Percentiles rank a stretch among this genome's conserved stretches.
These are phyloP conservation scores for Philypnodon macrostomus DNA, from an alignment of 2,797 vertebrate species.

Conservation along the genomic window DNA sequence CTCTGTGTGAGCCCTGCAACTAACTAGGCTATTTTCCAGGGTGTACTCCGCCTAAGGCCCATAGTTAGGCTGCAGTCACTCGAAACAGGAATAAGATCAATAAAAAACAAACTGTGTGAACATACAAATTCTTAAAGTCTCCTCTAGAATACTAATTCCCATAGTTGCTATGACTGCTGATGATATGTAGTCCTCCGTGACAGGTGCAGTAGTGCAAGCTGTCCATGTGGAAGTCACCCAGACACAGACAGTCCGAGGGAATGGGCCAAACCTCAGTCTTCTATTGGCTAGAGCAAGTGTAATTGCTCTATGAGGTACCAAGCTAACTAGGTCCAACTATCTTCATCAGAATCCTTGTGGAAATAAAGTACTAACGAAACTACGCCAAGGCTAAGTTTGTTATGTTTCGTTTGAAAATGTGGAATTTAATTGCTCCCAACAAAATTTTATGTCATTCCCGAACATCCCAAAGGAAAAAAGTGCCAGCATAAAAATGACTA, in stretches of 20 bases:
- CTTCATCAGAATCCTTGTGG: conserved; percentile 18
- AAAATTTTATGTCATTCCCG: conserved; percentile 18
- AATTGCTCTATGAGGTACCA: conserved; percentile 21
- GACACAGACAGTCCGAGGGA: conserved; percentile 17
- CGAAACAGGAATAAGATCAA: too few species aligned
- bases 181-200: conserved; percentile 10
- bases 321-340: conserved; percentile 15
- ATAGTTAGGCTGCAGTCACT: too few species aligned
- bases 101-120: too few species aligned
- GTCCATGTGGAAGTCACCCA: conserved; percentile 27
- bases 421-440: conserved; percentile 18
- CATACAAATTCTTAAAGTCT: conserved; percentile 1
- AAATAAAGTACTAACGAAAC: conserved; percentile 24
- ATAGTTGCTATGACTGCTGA: conserved; percentile 2
- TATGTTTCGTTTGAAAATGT: conserved; percentile 18
- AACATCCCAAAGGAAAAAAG: conserved; percentile 25
- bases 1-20: too few species aligned
- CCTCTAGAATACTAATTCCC: conserved; percentile 1
- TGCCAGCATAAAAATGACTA: conserved; percentile 14
- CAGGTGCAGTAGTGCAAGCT: conserved; percentile 20
- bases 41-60: too few species aligned
- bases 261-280: conserved; percentile 11
- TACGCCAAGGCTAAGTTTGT: conserved; percentile 4
- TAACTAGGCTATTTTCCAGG: too few species aligned
- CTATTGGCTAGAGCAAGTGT: conserved; percentile 22